phyloP scores from a whole-genome alignment of 2,797 vertebrate species.

The Enteromius trimaculatus region DNA sequence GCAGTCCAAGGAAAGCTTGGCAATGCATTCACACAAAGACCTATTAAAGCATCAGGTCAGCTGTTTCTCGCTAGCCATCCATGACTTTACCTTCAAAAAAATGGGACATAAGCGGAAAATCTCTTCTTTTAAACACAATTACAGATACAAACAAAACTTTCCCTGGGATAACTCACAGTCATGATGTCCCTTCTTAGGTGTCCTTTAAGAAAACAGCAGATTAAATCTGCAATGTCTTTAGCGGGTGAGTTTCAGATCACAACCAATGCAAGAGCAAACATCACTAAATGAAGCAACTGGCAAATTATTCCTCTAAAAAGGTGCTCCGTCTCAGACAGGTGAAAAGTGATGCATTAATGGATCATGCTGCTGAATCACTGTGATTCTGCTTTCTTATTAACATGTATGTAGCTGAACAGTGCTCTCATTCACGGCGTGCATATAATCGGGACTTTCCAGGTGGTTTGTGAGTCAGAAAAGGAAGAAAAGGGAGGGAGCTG shows the following conservation, averaged over 20 bases:
- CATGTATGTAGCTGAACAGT: conserved; percentile 31
- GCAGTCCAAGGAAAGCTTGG: conserved; percentile 33
- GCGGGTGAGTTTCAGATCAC: background rate
- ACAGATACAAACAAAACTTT: background rate
- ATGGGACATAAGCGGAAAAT: background rate
- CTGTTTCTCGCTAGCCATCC: background rate
- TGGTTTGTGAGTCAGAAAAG: conserved; percentile 42
- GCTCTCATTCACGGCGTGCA: conserved; percentile 8
- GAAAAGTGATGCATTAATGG: conserved; percentile 25
- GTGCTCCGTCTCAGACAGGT: background rate
- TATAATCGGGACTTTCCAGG: conserved; percentile 42
- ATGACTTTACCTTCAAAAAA: conserved; percentile 23
- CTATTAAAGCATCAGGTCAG: conserved; percentile 27
- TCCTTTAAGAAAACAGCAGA: background rate
- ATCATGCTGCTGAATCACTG: conserved; percentile 35
- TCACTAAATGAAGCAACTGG: background rate
- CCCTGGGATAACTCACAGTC: background rate
- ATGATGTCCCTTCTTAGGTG: background rate
- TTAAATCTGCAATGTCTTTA: background rate
- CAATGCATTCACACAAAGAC: background rate
- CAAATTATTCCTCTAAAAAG: background rate
- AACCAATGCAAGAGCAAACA: background rate
- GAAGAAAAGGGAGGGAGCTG: conserved; percentile 31
- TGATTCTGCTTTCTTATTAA: conserved; percentile 23
- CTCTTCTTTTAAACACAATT: conserved; percentile 1